Conservation (phyloP, 2,113 vertebrate genomes). For the Cyphomyrus plagiostoma region DNA sequence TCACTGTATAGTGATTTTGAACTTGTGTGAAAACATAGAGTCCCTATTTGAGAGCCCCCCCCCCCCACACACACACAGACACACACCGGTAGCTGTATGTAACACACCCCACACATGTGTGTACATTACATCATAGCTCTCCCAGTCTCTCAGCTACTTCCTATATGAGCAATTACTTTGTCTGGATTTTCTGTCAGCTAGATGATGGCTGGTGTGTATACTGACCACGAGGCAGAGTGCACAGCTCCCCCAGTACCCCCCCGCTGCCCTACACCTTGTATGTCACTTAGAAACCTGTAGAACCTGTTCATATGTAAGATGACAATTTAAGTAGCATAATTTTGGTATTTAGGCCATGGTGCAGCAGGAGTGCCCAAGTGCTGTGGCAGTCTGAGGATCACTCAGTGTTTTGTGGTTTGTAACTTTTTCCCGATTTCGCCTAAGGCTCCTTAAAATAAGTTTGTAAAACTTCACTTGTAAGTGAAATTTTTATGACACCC, state of each 20-base stretch:
- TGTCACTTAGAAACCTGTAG: neutral
- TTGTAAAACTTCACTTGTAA: neutral
- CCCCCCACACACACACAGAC: neutral
- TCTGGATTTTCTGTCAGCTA: neutral
- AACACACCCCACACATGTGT: neutral
- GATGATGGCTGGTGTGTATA: neutral
- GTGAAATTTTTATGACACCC: neutral
- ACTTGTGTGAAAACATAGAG: neutral
- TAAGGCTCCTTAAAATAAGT: neutral
- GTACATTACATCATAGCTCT: neutral
- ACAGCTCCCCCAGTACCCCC: neutral
- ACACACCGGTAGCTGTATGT: neutral
- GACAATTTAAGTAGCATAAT: neutral
- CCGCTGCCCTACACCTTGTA: neutral
- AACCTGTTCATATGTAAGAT: neutral
- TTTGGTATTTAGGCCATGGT: neutral
- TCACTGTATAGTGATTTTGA: neutral
- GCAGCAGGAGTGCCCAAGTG: neutral
- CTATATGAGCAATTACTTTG: neutral
- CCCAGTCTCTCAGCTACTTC: neutral
- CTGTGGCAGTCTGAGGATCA: neutral
- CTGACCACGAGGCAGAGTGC: neutral
- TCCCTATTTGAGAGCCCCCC: neutral
- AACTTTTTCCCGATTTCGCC: neutral
- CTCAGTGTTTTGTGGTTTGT: neutral